phyloP scores from a whole-genome alignment of 30 jellyfish, hydroid and myxozoan genomes.

The Nemopilema nomurai region DNA sequence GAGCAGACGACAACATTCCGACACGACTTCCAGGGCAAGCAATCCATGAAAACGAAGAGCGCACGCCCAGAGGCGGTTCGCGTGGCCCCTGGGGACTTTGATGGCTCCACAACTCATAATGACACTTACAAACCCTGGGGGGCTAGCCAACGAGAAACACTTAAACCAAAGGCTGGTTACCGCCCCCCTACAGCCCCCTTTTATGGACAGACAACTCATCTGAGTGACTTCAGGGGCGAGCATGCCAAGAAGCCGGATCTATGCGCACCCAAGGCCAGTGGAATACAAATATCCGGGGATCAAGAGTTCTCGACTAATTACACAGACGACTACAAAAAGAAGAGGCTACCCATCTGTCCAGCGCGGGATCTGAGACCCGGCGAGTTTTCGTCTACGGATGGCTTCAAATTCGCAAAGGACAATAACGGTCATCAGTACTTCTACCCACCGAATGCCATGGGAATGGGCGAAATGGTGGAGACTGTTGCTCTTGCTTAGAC shows the following conservation, averaged over 20 bases:
- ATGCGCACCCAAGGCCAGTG: constrained; percentile 83
- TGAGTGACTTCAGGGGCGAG: constrained; percentile 72
- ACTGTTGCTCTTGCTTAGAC: constrained; percentile 60
- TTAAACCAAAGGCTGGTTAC: constrained; percentile 77
- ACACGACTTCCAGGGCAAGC: constrained; percentile 82
- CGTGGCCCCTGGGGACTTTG: constrained; percentile 78
- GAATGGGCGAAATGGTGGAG: constrained; percentile 58
- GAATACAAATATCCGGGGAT: constrained; percentile 70
- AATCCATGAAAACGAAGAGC: constrained; percentile 73
- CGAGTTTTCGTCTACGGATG: constrained; percentile 35
- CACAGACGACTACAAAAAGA: constrained; percentile 59
- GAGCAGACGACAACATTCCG: constrained; percentile 82
- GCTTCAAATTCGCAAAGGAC: constrained; percentile 69
- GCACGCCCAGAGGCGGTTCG: constrained; percentile 76
- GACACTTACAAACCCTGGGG: constrained; percentile 96
- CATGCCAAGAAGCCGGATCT: constrained; percentile 69
- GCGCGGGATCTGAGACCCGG: constrained; percentile 79
- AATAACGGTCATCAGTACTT: constrained; percentile 90
- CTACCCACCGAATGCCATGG: constrained; percentile 61
- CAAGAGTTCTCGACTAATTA: constrained; percentile 86
- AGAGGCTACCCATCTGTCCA: constrained; percentile 82
- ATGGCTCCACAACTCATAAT: constrained; percentile 86
- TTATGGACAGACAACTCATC: constrained; percentile 91
- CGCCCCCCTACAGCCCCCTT: constrained; percentile 83
- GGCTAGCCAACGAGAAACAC: constrained; percentile 50